Conservation (phyloP, 2,888 invertebrate species). For the Ochropacha duplaris region DNA sequence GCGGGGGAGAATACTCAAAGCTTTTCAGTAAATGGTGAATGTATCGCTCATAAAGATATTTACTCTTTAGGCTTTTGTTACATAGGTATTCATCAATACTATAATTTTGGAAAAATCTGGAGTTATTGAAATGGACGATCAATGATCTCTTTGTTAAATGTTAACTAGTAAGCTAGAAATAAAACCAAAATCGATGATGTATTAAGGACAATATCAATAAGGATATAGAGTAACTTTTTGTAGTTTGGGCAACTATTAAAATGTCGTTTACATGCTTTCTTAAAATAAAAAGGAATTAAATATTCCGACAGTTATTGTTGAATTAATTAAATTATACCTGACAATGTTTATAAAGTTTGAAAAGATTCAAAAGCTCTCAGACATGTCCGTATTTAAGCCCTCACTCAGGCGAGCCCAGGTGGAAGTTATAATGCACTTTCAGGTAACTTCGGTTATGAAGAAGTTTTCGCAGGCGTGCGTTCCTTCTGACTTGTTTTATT, state of each 20-base stretch:
- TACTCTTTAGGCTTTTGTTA: no score
- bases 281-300: neutral
- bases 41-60: no score
- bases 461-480: conserved; percentile 40
- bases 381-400: conserved; percentile 41
- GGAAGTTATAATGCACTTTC: conserved; percentile 67
- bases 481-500: conserved; percentile 40
- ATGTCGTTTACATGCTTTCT: neutral
- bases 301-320: neutral
- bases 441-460: conserved; percentile 53
- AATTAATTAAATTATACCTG: conserved; percentile 35
- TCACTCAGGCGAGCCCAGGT: conserved; percentile 47
- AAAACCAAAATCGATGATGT: no score
- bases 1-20: no score
- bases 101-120: no score
- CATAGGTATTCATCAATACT: no score
- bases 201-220: no score
- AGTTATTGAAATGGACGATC: no score
- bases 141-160: no score
- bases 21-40: no score
- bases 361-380: conserved; percentile 52
- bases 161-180: no score
- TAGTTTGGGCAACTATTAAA: neutral
- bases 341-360: conserved; percentile 35
- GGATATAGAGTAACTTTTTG: no score